A percentile compares a stretch with the other conserved stretches of the same genome.
phyloP scores from a whole-genome alignment of 64 coral and sea anemone species.

The Montipora capricornis region DNA sequence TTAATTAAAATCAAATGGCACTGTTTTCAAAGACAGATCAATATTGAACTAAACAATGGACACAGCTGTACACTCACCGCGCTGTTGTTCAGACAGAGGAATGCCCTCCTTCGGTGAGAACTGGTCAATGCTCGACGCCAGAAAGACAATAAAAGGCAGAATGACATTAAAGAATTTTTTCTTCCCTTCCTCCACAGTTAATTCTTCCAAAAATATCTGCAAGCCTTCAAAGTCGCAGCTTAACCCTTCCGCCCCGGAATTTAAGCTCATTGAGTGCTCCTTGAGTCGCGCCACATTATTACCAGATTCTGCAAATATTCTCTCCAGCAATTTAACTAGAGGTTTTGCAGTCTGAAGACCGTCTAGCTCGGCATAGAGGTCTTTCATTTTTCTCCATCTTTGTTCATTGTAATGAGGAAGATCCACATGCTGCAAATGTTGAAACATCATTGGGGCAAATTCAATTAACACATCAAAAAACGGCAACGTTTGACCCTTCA shows the following conservation, averaged over 20 bases:
- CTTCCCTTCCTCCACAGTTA: slow-evolving; percentile 46
- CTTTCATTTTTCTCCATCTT: slow-evolving; percentile 50
- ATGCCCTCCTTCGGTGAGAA: slow-evolving; percentile 68
- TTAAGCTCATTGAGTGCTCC: background rate
- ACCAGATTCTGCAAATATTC: slow-evolving; percentile 63
- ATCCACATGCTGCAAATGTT: slow-evolving; percentile 11
- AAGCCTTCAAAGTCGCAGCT: slow-evolving; percentile 72
- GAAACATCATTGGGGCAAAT: background rate
- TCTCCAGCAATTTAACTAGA: slow-evolving; percentile 28
- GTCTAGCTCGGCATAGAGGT: slow-evolving; percentile 14
- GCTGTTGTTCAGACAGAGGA: slow-evolving; percentile 16
- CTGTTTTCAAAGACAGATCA: background rate
- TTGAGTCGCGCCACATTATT: slow-evolving; percentile 39
- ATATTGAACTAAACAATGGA: slow-evolving; percentile 24
- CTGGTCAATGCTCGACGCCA: slow-evolving; percentile 72
- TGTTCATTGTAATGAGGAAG: slow-evolving; percentile 31
- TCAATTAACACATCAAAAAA: background rate
- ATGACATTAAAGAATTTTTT: slow-evolving; percentile 49
- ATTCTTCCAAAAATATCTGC: slow-evolving; percentile 69
- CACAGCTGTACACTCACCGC: slow-evolving; percentile 32
- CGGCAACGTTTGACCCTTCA: background rate
- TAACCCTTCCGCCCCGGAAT: background rate
- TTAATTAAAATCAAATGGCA: slow-evolving; percentile 4
- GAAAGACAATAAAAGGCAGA: slow-evolving; percentile 70
- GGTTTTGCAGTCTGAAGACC: slow-evolving; percentile 5